phyloP scores from a whole-genome alignment of 1,140 invertebrate genomes.

The Carcinoscorpius rotundicauda region DNA sequence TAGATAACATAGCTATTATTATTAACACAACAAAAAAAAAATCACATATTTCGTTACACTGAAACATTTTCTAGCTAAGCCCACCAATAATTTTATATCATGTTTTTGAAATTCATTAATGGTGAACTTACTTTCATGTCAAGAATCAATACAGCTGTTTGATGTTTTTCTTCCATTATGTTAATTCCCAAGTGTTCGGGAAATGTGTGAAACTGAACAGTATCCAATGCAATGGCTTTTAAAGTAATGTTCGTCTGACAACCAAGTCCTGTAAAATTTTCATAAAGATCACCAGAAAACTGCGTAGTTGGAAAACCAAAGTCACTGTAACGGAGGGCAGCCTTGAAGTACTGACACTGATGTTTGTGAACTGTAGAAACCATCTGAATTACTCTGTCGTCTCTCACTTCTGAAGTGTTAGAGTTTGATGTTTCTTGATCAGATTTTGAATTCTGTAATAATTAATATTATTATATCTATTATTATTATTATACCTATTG shows the following conservation, averaged over 20 bases:
- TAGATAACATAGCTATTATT: conserved; percentile 7
- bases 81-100: no score
- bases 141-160: conserved; percentile 54
- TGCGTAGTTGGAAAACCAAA: conserved; percentile 22
- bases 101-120: no score
- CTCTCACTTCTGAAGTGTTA: not conserved
- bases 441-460: no score
- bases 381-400: not conserved
- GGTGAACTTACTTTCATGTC: conserved; percentile 48
- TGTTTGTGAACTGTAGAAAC: conserved; percentile 2
- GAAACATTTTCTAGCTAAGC: no score
- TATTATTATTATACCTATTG: no score
- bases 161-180: conserved; percentile 37
- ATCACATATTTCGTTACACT: no score
- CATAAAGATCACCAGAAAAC: conserved; percentile 1
- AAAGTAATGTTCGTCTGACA: conserved; percentile 52
- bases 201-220: conserved; percentile 52
- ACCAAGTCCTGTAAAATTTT: conserved; percentile 33
- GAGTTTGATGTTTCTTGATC: no score
- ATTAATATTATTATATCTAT: no score
- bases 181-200: conserved; percentile 51
- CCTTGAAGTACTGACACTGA: conserved; percentile 17
- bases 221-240: conserved; percentile 55
- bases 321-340: conserved; percentile 23
- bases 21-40: not conserved